A percentile compares a stretch with the other conserved stretches of the same genome.
These are phyloP conservation scores for Thymelicus lineola DNA, from an alignment of 2,888 invertebrate genomes.

Conservation along the genomic window DNA sequence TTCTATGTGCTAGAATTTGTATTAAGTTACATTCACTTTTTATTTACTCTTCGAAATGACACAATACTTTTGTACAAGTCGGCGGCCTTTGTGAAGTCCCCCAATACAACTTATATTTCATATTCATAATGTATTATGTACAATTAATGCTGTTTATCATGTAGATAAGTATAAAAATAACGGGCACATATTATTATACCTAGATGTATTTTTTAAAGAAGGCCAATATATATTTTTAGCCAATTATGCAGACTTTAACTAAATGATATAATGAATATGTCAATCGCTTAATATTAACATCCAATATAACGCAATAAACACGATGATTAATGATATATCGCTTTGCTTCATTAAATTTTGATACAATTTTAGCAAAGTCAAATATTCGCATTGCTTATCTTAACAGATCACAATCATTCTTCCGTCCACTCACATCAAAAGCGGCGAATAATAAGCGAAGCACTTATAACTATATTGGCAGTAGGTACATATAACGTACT, in stretches of 20 bases:
- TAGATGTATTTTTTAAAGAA: background rate
- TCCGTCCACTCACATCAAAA: conserved; percentile 46
- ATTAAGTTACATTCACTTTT: conserved; percentile 36
- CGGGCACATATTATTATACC: background rate
- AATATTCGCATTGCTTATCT: conserved; percentile 48
- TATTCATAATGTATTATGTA: conserved; percentile 9
- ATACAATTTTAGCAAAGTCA: conserved; percentile 41
- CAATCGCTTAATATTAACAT: conserved; percentile 22
- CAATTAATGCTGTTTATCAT: conserved; percentile 7
- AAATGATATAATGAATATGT: conserved; percentile 17
- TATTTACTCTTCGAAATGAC: conserved; percentile 27
- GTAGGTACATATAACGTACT: conserved; percentile 50
- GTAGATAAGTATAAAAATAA: conserved; percentile 6
- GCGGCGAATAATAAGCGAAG: conserved; percentile 54
- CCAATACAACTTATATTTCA: conserved; percentile 7
- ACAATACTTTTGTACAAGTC: conserved; percentile 18
- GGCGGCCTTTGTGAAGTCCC: conserved; percentile 6
- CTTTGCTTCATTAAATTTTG: conserved; percentile 38
- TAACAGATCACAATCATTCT: conserved; percentile 46
- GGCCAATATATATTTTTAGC: conserved; percentile 11
- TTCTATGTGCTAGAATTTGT: conserved; percentile 33
- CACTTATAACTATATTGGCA: conserved; percentile 68
- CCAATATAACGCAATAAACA: conserved; percentile 21
- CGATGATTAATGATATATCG: conserved; percentile 29
- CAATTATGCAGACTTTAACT: conserved; percentile 17